phyloP scores from a whole-genome alignment of 2,888 invertebrate genomes.

The Drosophila nr. fundita region DNA sequence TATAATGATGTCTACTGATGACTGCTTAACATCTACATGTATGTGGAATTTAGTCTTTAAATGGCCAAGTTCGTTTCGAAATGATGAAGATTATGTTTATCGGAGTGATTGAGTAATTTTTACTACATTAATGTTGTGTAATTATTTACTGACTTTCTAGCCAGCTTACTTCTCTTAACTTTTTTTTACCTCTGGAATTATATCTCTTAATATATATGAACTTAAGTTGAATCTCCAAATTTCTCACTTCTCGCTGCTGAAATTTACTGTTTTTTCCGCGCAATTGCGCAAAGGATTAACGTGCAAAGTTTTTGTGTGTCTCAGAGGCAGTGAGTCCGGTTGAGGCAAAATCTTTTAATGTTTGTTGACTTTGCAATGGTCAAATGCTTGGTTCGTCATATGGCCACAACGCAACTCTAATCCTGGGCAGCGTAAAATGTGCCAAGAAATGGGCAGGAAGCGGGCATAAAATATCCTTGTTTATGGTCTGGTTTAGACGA shows the following conservation, averaged over 20 bases:
- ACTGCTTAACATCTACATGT: conserved; percentile 25
- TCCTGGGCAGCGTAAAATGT: conserved; percentile 59
- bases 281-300: conserved; percentile 64
- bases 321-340: conserved; percentile 10
- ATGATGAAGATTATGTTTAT: background rate
- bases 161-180: background rate
- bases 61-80: background rate
- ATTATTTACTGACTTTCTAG: background rate
- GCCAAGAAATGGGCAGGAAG: conserved; percentile 60
- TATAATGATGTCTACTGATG: conserved; percentile 35
- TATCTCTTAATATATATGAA: background rate
- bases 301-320: conserved; percentile 51
- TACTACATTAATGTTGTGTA: background rate
- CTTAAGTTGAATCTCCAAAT: background rate
- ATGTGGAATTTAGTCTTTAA: conserved; percentile 1
- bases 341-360: conserved; percentile 39
- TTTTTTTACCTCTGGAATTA: background rate
- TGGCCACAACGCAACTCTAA: conserved; percentile 49
- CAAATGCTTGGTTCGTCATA: conserved; percentile 58
- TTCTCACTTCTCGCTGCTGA: conserved; percentile 25
- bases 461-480: conserved; percentile 79
- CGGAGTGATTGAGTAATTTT: background rate
- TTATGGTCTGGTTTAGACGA: conserved; percentile 79
- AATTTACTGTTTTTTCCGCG: conserved; percentile 50
- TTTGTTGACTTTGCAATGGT: conserved; percentile 43